Conservation (phyloP, 2,797 vertebrate genomes). For the Adrianichthys oophorus region DNA sequence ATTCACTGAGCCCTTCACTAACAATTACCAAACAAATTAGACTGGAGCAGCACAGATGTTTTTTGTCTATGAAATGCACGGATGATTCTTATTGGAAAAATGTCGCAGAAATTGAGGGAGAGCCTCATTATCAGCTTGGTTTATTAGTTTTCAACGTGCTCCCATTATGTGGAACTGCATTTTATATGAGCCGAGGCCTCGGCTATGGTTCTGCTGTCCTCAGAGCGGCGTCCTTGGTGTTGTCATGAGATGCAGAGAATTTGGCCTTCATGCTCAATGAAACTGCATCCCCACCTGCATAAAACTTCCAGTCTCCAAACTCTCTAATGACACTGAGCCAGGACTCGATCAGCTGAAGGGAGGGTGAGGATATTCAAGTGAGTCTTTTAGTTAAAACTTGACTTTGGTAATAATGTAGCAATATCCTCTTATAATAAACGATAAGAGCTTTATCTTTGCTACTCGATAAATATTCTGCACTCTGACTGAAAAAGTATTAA, state of each 20-base stretch:
- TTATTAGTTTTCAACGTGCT: conserved; percentile 55
- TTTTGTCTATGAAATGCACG: conserved; percentile 54
- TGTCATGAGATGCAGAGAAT: conserved; percentile 34
- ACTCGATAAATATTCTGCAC: too few species aligned
- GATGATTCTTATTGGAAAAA: conserved; percentile 64
- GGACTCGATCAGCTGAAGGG: conserved; percentile 48
- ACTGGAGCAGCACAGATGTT: conserved; percentile 42
- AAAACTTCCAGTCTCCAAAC: conserved; percentile 36
- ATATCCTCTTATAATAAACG: too few species aligned
- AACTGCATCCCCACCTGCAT: conserved; percentile 28
- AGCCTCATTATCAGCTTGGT: conserved; percentile 62
- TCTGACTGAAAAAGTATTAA: too few species aligned
- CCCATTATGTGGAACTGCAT: conserved; percentile 44
- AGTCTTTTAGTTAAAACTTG: conserved; percentile 6
- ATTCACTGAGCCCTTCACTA: conserved; percentile 36
- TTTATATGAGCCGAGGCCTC: conserved; percentile 47
- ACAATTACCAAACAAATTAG: conserved; percentile 63
- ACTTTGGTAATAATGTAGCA: too few species aligned
- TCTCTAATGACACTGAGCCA: conserved; percentile 58
- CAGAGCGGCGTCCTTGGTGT: conserved; percentile 49
- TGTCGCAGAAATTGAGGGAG: conserved; percentile 54
- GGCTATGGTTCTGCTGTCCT: conserved; percentile 5
- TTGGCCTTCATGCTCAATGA: conserved; percentile 59
- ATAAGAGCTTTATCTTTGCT: too few species aligned
- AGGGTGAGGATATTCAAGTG: conserved; percentile 15